Evolutionary conservation across 2,797 vertebrate species (phyloP).

Genomic region (Pangasius krempfi): DNA sequence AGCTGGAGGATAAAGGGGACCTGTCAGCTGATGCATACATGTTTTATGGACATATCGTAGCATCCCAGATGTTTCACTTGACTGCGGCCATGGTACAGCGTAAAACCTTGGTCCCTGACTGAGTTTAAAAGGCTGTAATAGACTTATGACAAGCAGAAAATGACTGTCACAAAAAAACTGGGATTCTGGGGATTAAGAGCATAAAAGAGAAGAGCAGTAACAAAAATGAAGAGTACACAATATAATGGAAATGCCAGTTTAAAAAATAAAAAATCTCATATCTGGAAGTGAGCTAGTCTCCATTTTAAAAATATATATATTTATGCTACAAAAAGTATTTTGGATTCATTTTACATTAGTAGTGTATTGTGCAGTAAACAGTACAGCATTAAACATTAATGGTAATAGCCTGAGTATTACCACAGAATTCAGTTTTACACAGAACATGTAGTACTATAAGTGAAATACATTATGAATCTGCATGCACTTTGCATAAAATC

Average conservation of each 20-base stretch:
- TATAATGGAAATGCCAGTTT: not conserved
- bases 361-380: not conserved
- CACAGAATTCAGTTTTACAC: not conserved
- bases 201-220: not conserved
- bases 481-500: not conserved
- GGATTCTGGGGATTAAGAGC: constrained; percentile 7
- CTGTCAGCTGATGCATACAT: constrained; percentile 26
- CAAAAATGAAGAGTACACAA: not conserved
- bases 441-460: not conserved
- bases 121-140: constrained; percentile 14
- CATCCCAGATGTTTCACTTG: constrained; percentile 32
- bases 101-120: not conserved
- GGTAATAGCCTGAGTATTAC: too few relatives aligned
- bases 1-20: constrained; percentile 42
- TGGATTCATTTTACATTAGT: not conserved
- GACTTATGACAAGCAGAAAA: constrained; percentile 12
- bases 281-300: not conserved
- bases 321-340: not conserved
- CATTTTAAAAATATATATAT: not conserved
- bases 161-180: not conserved
- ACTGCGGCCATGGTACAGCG: not conserved
- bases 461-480: not conserved
- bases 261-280: not conserved
- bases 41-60: constrained; percentile 20
- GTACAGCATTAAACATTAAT: too few relatives aligned